Evolutionary conservation across 2,113 vertebrate genomes (phyloP).

Genomic region (Corythaixoides concolor): DNA sequence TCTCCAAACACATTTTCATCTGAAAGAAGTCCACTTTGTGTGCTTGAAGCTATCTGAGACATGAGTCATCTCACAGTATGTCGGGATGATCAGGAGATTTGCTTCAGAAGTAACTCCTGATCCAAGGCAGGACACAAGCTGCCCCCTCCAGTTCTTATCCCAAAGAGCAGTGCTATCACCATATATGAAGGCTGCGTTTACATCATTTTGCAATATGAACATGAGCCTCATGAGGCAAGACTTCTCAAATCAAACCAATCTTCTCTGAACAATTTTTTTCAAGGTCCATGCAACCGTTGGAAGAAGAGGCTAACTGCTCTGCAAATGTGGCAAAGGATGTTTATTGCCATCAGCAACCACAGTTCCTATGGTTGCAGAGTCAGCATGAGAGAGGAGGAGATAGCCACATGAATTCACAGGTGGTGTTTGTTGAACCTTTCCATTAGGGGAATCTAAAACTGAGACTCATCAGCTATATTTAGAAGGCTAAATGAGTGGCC

Average conservation of each 20-base stretch:
- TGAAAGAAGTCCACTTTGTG: neutral
- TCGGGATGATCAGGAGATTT: neutral
- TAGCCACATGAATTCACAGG: neutral
- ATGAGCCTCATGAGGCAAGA: neutral
- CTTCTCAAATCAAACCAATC: neutral
- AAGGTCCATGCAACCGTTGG: neutral
- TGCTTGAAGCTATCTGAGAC: neutral
- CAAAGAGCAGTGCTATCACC: neutral
- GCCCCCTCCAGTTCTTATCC: neutral
- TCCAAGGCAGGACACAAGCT: rapidly evolving
- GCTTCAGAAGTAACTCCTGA: neutral
- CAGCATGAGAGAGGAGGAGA: neutral
- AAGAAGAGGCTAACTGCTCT: neutral
- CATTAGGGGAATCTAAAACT: neutral
- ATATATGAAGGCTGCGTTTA: neutral
- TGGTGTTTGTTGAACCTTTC: neutral
- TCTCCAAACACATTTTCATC: neutral
- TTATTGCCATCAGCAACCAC: neutral
- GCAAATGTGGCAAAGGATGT: neutral
- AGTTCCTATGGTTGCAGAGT: neutral
- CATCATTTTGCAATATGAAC: neutral
- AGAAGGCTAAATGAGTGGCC: neutral
- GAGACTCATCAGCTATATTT: neutral
- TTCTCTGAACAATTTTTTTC: neutral
- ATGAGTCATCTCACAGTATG: neutral